These are phyloP conservation scores for Neoniphon sammara DNA, from an alignment of 2,797 vertebrate genomes.

Conservation along the genomic window DNA sequence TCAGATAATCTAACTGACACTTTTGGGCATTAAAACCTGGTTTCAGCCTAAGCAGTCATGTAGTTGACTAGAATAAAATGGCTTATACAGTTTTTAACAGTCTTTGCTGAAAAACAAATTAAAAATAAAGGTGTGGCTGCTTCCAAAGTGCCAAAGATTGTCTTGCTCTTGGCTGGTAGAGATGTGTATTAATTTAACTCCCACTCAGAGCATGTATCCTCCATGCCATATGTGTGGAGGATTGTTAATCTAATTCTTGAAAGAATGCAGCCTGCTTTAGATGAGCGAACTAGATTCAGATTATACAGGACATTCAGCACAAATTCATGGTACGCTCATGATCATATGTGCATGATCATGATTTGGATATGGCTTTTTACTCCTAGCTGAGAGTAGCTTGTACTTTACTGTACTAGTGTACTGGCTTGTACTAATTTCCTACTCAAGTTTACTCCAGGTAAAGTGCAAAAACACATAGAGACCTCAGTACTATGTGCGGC, in stretches of 20 bases:
- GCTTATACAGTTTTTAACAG: conserved; percentile 28
- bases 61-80: not conserved
- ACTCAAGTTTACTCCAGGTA: conserved; percentile 24
- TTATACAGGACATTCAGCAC: not conserved
- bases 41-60: conserved; percentile 11
- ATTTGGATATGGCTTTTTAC: conserved; percentile 19
- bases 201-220: conserved; percentile 38
- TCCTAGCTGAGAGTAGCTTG: conserved; percentile 28
- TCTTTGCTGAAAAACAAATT: conserved; percentile 56
- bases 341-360: conserved; percentile 1
- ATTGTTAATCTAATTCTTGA: conserved; percentile 18
- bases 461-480: conserved; percentile 23
- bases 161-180: conserved; percentile 47
- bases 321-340: conserved; percentile 8
- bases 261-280: conserved; percentile 11
- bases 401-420: conserved; percentile 3
- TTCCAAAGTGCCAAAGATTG: conserved; percentile 52
- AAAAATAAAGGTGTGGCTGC: conserved; percentile 58
- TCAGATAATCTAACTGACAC: conserved; percentile 6
- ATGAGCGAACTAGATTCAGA: conserved; percentile 5
- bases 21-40: conserved; percentile 5
- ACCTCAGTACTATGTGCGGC: not conserved
- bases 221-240: conserved; percentile 28
- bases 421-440: conserved; percentile 26
- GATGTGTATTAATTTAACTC: conserved; percentile 59